phyloP scores from a whole-genome alignment of 2,797 vertebrate genomes.

The Sciurus carolinensis region DNA sequence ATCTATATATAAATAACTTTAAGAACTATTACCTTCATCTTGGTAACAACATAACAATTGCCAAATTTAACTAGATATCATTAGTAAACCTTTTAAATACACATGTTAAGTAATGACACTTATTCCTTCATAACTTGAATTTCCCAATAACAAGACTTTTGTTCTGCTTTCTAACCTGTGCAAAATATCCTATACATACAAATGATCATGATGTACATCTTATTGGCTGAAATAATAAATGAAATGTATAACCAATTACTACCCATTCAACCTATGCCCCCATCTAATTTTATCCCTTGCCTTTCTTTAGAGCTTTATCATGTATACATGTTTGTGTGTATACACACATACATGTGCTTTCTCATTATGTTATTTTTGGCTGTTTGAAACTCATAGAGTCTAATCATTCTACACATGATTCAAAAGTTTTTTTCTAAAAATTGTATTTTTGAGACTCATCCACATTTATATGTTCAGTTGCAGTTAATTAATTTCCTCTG shows the following conservation, averaged over 20 bases:
- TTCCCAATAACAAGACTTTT: background rate
- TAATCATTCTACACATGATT: background rate
- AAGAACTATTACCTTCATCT: slow-evolving; percentile 20
- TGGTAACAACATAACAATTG: background rate
- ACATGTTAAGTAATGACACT: slow-evolving; percentile 3
- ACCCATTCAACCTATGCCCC: background rate
- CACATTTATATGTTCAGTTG: background rate
- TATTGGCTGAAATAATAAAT: slow-evolving; percentile 35
- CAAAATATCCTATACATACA: background rate
- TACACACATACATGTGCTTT: background rate
- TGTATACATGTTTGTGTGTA: background rate
- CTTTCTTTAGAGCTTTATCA: slow-evolving; percentile 5
- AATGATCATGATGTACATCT: slow-evolving; percentile 5
- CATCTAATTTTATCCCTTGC: background rate
- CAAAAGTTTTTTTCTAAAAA: background rate
- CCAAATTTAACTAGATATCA: slow-evolving; percentile 8
- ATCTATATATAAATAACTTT: background rate
- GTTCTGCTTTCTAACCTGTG: background rate
- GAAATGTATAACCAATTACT: background rate
- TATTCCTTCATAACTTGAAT: slow-evolving; percentile 11
- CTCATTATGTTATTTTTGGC: slow-evolving; percentile 10
- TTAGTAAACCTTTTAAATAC: slow-evolving; percentile 12
- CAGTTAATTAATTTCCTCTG: slow-evolving; percentile 25
- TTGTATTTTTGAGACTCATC: background rate
- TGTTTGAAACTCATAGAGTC: background rate